A percentile compares a stretch with the other conserved stretches of the same genome.
phyloP scores from a whole-genome alignment of 2,888 invertebrate genomes.

The Malacosoma neustria region DNA sequence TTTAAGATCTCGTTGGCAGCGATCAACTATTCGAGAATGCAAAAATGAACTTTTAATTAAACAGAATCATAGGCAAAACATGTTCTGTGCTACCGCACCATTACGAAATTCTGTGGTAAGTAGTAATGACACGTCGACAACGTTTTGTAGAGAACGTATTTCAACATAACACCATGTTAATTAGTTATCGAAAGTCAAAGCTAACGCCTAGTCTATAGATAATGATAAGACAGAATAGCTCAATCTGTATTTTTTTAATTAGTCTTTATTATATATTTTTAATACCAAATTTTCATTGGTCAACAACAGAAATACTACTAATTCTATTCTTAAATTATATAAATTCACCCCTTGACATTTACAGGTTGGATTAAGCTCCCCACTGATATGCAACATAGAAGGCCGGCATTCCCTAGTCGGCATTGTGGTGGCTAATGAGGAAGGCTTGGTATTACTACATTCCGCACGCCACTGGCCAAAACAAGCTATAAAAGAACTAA shows the following conservation, averaged over 20 bases:
- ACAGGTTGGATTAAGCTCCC: conserved; percentile 56
- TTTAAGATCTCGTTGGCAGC: conserved; percentile 36
- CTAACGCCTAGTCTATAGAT: no score
- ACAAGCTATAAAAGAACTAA: no score
- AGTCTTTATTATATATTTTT: no score
- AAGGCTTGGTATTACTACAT: conserved; percentile 35
- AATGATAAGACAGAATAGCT: no score
- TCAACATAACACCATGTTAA: no score
- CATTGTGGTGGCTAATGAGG: conserved; percentile 42
- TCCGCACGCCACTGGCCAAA: conserved; percentile 39
- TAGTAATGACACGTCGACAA: neutral
- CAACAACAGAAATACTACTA: no score
- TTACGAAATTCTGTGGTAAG: conserved; percentile 43
- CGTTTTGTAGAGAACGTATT: no score
- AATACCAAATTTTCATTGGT: no score
- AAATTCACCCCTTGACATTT: no score
- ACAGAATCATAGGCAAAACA: conserved; percentile 27
- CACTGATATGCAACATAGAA: conserved; percentile 37
- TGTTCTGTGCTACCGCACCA: conserved; percentile 42
- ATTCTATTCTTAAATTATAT: no score
- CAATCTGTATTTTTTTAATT: no score
- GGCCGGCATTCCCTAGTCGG: conserved; percentile 36
- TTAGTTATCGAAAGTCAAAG: no score
- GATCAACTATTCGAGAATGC: conserved; percentile 38
- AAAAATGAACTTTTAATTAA: conserved; percentile 24